phyloP scores from a whole-genome alignment of 92 coral and sea anemone species.

The Heliopora coerulea region DNA sequence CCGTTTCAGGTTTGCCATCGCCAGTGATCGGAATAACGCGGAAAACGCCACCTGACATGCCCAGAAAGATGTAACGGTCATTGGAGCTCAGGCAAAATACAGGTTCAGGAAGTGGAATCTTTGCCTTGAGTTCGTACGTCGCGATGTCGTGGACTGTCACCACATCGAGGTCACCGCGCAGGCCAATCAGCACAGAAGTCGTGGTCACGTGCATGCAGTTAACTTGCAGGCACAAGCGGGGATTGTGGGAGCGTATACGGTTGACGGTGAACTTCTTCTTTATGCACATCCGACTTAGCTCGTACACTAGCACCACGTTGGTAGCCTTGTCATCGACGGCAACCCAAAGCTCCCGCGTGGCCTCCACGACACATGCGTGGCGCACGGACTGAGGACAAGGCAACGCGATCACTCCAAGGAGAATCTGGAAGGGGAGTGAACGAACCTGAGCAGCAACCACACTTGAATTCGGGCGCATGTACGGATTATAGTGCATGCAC shows the following conservation, averaged over 20 bases:
- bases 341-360: conserved; percentile 72
- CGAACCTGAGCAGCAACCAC: conserved; percentile 75
- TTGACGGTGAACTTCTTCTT: conserved; percentile 68
- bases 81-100: conserved; percentile 73
- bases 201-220: conserved; percentile 66
- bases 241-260: not conserved
- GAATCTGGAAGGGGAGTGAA: conserved; percentile 80
- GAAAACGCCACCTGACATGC: conserved; percentile 72
- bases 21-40: conserved; percentile 62
- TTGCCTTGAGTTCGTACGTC: conserved; percentile 57
- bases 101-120: conserved; percentile 62
- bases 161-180: conserved; percentile 56
- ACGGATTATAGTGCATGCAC: conserved; percentile 76
- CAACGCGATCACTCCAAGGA: conserved; percentile 69
- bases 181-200: conserved; percentile 63
- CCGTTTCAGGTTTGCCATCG: conserved; percentile 34
- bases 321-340: conserved; percentile 71
- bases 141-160: conserved; percentile 55
- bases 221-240: conserved; percentile 55
- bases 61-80: conserved; percentile 70
- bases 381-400: conserved; percentile 82
- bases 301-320: conserved; percentile 71
- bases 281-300: conserved; percentile 57
- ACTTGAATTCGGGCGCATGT: conserved; percentile 62
- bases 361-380: conserved; percentile 71